These are phyloP conservation scores for Anser brachyrhynchus DNA, from an alignment of 2,113 vertebrate species.

Conservation along the genomic window DNA sequence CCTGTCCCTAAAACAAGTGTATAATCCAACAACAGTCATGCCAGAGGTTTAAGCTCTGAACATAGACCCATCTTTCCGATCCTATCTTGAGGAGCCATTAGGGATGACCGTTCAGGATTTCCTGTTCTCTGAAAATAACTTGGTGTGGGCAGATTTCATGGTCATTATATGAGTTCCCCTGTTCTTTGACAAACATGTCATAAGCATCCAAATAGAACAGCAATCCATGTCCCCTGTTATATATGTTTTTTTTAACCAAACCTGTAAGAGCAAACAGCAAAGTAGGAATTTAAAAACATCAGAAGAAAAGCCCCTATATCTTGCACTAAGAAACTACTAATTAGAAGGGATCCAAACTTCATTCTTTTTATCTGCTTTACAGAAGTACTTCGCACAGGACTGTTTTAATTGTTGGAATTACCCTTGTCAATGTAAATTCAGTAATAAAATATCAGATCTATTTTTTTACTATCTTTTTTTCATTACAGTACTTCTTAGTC, in stretches of 20 bases:
- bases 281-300: not conserved
- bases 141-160: not conserved
- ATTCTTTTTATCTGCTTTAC: not conserved
- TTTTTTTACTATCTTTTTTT: not conserved
- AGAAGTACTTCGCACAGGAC: not conserved
- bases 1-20: not conserved
- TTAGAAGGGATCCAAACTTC: not conserved
- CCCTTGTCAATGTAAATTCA: not conserved
- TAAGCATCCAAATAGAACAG: not conserved
- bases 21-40: not conserved
- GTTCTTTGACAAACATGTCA: not conserved
- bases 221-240: not conserved
- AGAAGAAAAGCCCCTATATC: not conserved
- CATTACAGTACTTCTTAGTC: not conserved
- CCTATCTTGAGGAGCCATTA: not conserved
- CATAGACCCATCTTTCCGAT: not conserved
- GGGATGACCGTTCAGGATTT: not conserved
- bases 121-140: not conserved
- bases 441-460: not conserved
- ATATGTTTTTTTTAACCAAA: not conserved
- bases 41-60: not conserved
- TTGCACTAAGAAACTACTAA: not conserved
- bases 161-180: not conserved
- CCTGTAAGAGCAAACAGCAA: not conserved
- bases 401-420: not conserved